Evolutionary conservation across 2,797 vertebrate species (phyloP).

Genomic region (Gallinago nigripennis): DNA sequence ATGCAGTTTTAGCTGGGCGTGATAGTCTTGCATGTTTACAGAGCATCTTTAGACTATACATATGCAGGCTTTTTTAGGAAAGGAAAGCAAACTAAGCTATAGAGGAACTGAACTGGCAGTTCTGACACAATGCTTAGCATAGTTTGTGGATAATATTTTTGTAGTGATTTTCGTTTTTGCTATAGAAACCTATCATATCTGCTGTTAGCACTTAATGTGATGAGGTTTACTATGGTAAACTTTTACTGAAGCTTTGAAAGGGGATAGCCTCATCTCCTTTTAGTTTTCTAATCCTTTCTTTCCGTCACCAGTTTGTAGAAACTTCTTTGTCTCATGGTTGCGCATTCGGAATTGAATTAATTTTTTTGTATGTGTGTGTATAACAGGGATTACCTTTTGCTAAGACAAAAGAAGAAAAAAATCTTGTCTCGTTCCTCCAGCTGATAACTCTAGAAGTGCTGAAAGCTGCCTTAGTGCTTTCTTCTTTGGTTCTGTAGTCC

Average conservation of each 20-base stretch:
- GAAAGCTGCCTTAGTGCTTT: not conserved
- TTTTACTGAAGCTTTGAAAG: conserved; percentile 6
- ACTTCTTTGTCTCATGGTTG: not conserved
- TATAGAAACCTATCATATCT: not conserved
- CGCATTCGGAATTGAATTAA: not conserved
- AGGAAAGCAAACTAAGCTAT: not conserved
- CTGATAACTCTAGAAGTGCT: not conserved
- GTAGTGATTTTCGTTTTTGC: not conserved
- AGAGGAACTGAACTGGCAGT: not conserved
- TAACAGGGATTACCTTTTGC: not conserved
- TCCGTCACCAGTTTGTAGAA: not conserved
- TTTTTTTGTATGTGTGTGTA: not conserved
- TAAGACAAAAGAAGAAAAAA: not conserved
- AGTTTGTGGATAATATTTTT: not conserved
- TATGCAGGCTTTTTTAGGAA: not conserved
- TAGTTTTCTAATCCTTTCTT: not conserved
- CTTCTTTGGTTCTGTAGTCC: not conserved
- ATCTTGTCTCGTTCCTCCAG: not conserved
- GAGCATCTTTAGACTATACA: not conserved
- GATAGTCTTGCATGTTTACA: not conserved
- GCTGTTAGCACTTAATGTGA: not conserved
- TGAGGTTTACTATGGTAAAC: not conserved
- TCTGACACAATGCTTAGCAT: not conserved
- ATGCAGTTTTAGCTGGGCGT: not conserved
- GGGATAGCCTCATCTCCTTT: not conserved